Evolutionary conservation across 2,113 vertebrate species (phyloP).

Genomic region (Otis tarda): DNA sequence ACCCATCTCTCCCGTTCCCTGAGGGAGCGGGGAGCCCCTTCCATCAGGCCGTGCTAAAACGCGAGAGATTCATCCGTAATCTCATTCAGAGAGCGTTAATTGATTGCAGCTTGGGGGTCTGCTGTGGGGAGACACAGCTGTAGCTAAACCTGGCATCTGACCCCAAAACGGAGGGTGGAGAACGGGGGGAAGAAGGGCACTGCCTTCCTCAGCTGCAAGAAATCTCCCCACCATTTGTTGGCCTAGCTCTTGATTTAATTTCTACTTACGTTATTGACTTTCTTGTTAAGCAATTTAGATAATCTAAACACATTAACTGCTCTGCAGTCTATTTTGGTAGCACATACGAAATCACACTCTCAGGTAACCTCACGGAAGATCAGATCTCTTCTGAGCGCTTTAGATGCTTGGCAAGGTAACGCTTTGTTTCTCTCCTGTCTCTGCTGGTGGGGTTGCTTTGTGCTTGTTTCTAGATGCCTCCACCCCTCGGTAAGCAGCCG

Average conservation of each 20-base stretch:
- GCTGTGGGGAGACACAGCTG: not conserved
- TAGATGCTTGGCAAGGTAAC: not conserved
- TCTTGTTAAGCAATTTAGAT: conserved; percentile 23
- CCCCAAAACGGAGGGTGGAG: not conserved
- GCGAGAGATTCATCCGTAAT: not conserved
- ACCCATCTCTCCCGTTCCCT: not conserved
- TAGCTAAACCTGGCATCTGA: not conserved
- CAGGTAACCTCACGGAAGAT: not conserved
- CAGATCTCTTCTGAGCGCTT: not conserved
- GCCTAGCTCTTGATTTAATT: conserved; percentile 3
- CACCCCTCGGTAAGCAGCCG: not conserved
- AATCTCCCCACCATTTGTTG: not conserved
- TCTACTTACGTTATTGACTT: conserved; percentile 30
- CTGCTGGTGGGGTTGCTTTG: not conserved
- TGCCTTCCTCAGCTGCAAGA: not conserved
- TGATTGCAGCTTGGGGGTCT: not conserved
- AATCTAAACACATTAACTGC: conserved; percentile 63
- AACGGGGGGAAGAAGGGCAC: not conserved
- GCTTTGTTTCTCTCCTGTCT: not conserved
- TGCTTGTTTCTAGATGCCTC: not conserved
- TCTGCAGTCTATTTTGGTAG: conserved; percentile 26
- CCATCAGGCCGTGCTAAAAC: not conserved
- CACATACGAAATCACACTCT: not conserved
- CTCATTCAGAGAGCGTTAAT: not conserved
- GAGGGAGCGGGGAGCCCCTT: not conserved